phyloP scores from a whole-genome alignment of 2,797 vertebrate genomes.

The Sebastolobus alascanus region DNA sequence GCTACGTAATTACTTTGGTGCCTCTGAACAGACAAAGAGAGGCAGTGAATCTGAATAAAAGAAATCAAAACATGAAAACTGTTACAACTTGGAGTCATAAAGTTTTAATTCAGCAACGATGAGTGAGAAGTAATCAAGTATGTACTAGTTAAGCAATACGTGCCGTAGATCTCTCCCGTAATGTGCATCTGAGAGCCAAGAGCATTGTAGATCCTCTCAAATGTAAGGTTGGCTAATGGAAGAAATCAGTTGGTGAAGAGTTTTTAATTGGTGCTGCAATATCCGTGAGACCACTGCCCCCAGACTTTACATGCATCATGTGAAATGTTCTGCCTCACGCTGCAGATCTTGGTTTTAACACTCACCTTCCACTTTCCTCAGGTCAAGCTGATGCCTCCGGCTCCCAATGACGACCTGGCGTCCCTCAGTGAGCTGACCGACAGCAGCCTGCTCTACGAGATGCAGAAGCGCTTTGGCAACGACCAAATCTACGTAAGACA shows the following conservation, averaged over 20 bases:
- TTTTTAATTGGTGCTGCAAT: neutral
- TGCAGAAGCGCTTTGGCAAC: conserved; percentile 96
- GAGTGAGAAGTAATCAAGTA: neutral
- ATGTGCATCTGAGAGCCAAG: neutral
- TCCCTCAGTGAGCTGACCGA: conserved; percentile 95
- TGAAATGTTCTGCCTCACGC: neutral
- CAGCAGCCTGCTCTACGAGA: conserved; percentile 96
- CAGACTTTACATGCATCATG: neutral
- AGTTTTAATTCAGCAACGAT: neutral
- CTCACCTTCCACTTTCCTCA: conserved; percentile 59
- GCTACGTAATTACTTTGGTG: neutral
- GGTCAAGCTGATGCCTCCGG: conserved; percentile 95
- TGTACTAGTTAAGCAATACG: neutral
- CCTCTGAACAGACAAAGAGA: neutral
- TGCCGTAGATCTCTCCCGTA: neutral
- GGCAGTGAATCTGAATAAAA: conserved; percentile 2
- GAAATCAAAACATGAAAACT: neutral
- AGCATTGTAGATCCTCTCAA: neutral
- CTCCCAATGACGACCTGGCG: conserved; percentile 95
- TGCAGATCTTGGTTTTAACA: neutral
- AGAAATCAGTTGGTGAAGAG: neutral
- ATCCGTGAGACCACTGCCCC: neutral
- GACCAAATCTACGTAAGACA: conserved; percentile 95
- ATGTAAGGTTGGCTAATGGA: neutral
- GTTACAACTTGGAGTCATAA: neutral